A percentile compares a stretch with the other conserved stretches of the same genome.
Evolutionary conservation across 2,888 invertebrate genomes (phyloP).

Genomic region (Tholera decimalis): DNA sequence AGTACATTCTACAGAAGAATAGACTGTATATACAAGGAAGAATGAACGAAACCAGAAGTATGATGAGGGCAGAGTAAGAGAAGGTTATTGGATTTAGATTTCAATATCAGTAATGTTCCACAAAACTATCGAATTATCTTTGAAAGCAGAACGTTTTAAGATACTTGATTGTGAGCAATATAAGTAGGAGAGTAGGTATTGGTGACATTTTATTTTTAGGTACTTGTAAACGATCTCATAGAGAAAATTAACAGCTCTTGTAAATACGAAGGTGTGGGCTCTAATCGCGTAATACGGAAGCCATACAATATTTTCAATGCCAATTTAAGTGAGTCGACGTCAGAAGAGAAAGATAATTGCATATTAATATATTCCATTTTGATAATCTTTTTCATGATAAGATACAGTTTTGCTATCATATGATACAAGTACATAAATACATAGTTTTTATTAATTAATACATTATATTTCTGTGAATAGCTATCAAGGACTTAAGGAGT

Average conservation of each 20-base stretch:
- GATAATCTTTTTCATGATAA: constrained; percentile 32
- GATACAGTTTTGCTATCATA: constrained; percentile 22
- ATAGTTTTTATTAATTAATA: constrained; percentile 10
- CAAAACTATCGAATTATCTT: not conserved
- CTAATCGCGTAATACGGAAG: constrained; percentile 33
- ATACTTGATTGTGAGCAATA: not conserved
- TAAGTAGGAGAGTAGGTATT: not conserved
- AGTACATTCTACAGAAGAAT: too few relatives aligned
- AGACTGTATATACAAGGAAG: too few relatives aligned
- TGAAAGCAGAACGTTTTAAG: not conserved
- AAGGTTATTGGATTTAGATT: too few relatives aligned
- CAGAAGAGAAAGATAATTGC: constrained; percentile 13
- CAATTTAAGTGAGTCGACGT: constrained; percentile 7
- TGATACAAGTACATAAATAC: constrained; percentile 4
- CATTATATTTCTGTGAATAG: not conserved
- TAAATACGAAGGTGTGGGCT: not conserved
- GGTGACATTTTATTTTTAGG: not conserved
- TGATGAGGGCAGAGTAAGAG: too few relatives aligned
- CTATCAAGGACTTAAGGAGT: constrained; percentile 1
- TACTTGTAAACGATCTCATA: not conserved
- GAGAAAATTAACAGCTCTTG: not conserved
- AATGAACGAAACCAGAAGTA: too few relatives aligned
- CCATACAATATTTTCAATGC: constrained; percentile 28
- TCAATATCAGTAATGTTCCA: not conserved
- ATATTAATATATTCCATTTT: constrained; percentile 15